These are phyloP conservation scores for Poeciliopsis occidentalis DNA, from an alignment of 2,113 vertebrate species.

Conservation along the genomic window DNA sequence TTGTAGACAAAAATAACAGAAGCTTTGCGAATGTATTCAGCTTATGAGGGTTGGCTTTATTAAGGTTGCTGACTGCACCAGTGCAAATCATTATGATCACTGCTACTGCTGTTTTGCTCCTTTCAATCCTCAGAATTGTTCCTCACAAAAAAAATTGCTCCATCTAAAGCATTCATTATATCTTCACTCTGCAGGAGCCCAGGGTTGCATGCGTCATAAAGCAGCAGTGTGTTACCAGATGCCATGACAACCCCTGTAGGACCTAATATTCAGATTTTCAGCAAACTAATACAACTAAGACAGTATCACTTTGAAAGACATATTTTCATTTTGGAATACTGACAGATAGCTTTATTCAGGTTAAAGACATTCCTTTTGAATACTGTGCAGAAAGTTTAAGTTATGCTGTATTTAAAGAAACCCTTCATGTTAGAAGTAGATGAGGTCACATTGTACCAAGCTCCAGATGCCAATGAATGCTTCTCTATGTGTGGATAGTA, in stretches of 20 bases:
- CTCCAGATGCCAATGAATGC: too few species aligned
- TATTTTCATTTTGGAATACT: background rate
- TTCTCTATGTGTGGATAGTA: too few species aligned
- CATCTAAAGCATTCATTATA: background rate
- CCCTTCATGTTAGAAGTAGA: too few species aligned
- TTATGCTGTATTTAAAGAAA: background rate
- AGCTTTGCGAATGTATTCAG: slow-evolving; percentile 7
- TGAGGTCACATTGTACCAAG: too few species aligned
- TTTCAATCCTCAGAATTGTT: slow-evolving; percentile 12
- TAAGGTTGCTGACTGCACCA: background rate
- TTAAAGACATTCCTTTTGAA: background rate
- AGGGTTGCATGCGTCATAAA: background rate
- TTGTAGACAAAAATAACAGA: slow-evolving; percentile 12
- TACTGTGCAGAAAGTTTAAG: background rate
- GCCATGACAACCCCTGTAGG: background rate
- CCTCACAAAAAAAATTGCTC: background rate
- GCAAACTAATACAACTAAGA: background rate
- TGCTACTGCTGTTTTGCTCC: background rate
- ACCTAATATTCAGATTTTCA: background rate
- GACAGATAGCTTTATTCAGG: background rate
- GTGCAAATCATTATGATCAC: slow-evolving; percentile 12
- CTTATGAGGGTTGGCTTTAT: slow-evolving; percentile 1
- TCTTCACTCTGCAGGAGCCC: background rate
- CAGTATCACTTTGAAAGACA: background rate
- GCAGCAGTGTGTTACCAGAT: background rate